Evolutionary conservation across 1,140 invertebrate genomes (phyloP).

Genomic region (Protaetia brevitarsis): DNA sequence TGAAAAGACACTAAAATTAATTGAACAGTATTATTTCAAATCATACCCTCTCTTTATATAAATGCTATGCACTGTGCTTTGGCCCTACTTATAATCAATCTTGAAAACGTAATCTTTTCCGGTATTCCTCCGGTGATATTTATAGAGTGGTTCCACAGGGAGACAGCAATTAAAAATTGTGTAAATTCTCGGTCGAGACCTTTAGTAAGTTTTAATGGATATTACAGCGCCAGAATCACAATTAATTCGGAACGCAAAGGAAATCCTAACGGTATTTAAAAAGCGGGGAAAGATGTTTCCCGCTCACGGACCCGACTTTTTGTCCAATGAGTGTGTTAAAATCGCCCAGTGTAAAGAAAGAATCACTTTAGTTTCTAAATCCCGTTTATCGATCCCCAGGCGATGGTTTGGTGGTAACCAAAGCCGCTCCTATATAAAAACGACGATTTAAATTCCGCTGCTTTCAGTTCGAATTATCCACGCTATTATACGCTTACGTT

Average conservation of each 20-base stretch:
- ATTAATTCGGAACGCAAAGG: slow-evolving; percentile 2
- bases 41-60: no score
- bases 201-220: not conserved
- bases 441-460: slow-evolving; percentile 27
- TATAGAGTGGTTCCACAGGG: not conserved
- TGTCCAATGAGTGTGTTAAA: slow-evolving; percentile 18
- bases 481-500: no score
- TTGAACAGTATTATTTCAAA: no score
- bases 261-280: slow-evolving; percentile 11
- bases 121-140: not conserved
- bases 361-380: slow-evolving; percentile 31
- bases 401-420: slow-evolving; percentile 21
- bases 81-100: no score
- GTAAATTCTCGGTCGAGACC: not conserved
- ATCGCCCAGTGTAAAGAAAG: slow-evolving; percentile 2
- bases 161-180: not conserved
- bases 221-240: slow-evolving; percentile 12
- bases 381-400: slow-evolving; percentile 30
- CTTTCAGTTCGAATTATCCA: not conserved
- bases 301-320: not conserved
- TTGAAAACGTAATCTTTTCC: no score
- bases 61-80: no score
- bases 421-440: not conserved
- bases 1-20: no score
- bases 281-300: not conserved